Conservation (phyloP, 23 tunicate species). For the Styela plicata region DNA sequence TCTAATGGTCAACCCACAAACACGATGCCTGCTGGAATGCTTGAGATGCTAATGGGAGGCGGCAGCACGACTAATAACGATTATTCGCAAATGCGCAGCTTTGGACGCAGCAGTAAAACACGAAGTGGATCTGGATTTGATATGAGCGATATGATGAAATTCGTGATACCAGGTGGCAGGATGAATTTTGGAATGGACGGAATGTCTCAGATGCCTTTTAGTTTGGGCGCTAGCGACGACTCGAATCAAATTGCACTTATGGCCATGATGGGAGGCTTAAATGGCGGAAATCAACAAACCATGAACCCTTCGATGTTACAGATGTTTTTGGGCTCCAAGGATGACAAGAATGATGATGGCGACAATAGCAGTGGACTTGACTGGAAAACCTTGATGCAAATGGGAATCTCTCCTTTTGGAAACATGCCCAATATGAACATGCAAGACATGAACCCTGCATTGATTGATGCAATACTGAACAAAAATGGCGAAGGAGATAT, state of each 20-base stretch:
- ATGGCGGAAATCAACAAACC: slow-evolving; percentile 2
- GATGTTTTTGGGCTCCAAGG: neutral
- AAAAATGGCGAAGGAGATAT: neutral
- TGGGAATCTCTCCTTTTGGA: slow-evolving; percentile 6
- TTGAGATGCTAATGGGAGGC: neutral
- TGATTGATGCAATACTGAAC: neutral
- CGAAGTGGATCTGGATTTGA: neutral
- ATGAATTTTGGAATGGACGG: neutral
- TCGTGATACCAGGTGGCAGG: neutral
- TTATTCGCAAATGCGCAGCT: neutral
- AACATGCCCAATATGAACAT: neutral
- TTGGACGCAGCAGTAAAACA: neutral
- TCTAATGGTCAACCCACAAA: neutral
- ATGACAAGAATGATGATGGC: neutral
- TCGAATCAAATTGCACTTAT: neutral
- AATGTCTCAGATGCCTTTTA: neutral
- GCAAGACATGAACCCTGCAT: neutral
- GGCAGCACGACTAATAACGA: neutral
- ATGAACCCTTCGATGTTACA: slow-evolving; percentile 9
- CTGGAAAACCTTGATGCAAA: neutral
- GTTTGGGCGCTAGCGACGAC: neutral
- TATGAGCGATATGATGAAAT: neutral
- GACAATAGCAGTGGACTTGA: neutral
- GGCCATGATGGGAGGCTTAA: neutral
- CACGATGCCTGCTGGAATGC: neutral